Evolutionary conservation across 2,888 invertebrate species (phyloP).

Genomic region (Spicauda simplicius): DNA sequence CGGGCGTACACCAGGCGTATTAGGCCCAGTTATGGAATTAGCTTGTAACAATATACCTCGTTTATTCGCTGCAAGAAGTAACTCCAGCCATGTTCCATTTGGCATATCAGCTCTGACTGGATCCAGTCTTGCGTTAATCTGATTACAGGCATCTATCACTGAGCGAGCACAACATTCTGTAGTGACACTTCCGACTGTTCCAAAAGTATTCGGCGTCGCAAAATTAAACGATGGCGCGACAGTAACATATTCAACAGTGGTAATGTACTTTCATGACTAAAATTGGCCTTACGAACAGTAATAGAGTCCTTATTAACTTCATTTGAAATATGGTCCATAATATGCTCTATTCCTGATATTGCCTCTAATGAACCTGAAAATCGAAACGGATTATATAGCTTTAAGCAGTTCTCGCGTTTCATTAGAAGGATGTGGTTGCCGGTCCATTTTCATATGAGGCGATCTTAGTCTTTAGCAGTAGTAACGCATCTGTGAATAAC

Average conservation of each 20-base stretch:
- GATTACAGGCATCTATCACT: constrained; percentile 81
- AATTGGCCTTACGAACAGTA: constrained; percentile 83
- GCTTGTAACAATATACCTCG: constrained; percentile 56
- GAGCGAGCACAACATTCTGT: constrained; percentile 85
- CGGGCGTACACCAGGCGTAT: constrained; percentile 53
- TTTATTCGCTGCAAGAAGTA: constrained; percentile 53
- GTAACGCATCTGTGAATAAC: no score
- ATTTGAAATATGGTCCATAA: constrained; percentile 88
- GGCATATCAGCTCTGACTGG: constrained; percentile 20
- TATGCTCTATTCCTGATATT: constrained; percentile 83
- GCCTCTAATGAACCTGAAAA: constrained; percentile 81
- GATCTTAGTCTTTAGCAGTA: no score
- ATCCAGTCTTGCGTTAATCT: constrained; percentile 59
- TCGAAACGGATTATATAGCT: no score
- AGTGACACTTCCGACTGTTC: constrained; percentile 87
- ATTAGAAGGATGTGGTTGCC: no score
- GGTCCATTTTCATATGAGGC: no score
- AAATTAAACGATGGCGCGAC: constrained; percentile 85
- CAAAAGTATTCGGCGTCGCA: constrained; percentile 84
- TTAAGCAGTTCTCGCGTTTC: no score
- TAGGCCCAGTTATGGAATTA: constrained; percentile 52
- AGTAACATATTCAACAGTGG: constrained; percentile 84
- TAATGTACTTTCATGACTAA: constrained; percentile 84
- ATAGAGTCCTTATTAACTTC: constrained; percentile 87
- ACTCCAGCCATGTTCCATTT: constrained; percentile 39